Conservation (phyloP, 2,888 invertebrate species). For the Clusia tigrina region DNA sequence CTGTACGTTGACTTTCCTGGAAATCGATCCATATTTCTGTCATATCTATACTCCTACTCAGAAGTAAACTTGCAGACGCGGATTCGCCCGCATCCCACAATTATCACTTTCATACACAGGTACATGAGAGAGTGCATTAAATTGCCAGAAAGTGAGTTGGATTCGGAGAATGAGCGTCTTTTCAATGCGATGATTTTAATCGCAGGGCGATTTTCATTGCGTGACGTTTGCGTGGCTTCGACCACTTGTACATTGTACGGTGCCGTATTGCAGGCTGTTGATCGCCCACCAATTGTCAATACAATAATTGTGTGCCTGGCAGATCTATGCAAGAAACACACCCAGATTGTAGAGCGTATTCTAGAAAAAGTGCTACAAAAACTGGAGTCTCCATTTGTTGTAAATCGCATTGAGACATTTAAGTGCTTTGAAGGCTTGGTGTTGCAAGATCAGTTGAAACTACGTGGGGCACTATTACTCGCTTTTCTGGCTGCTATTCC, state of each 20-base stretch:
- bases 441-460: constrained; percentile 59
- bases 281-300: constrained; percentile 60
- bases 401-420: constrained; percentile 59
- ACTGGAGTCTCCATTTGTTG: constrained; percentile 53
- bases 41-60: constrained; percentile 55
- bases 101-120: constrained; percentile 53
- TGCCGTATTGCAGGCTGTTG: constrained; percentile 47
- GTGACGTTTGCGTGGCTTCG: constrained; percentile 49
- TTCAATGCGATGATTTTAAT: constrained; percentile 61
- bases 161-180: constrained; percentile 58
- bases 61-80: constrained; percentile 56
- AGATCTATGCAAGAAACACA: constrained; percentile 61
- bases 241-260: constrained; percentile 46
- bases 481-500: constrained; percentile 52
- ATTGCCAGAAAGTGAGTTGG: constrained; percentile 49
- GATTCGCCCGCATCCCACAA: constrained; percentile 40
- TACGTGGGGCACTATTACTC: constrained; percentile 56
- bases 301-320: constrained; percentile 57
- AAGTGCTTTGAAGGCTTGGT: constrained; percentile 59
- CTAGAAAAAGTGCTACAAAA: constrained; percentile 54
- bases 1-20: constrained; percentile 52
- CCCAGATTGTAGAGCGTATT: constrained; percentile 56
- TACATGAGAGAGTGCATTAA: constrained; percentile 53
- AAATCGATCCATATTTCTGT: constrained; percentile 51
- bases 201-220: constrained; percentile 54